Conservation (phyloP, 1,140 invertebrate species). For the Grapholita molesta region DNA sequence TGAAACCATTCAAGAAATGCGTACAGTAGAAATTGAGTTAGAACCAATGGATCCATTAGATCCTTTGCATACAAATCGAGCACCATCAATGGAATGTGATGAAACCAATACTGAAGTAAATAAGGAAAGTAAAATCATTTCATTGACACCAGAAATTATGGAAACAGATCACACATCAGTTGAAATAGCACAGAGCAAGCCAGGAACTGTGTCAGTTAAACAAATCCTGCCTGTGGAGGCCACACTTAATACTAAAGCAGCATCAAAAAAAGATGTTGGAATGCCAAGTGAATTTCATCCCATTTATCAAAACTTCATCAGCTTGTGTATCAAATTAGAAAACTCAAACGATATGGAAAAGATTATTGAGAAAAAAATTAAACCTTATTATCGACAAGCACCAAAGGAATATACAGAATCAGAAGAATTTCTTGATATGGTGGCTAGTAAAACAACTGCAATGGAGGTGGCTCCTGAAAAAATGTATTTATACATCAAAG, state of each 20-base stretch:
- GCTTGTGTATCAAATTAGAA: constrained; percentile 63
- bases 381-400: constrained; percentile 66
- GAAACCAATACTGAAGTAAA: neutral
- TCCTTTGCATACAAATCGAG: neutral
- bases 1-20: constrained; percentile 18
- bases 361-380: constrained; percentile 71
- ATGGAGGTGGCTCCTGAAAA: constrained; percentile 59
- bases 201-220: neutral
- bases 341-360: constrained; percentile 69
- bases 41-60: constrained; percentile 26
- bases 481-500: constrained; percentile 71
- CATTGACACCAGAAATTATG: constrained; percentile 18
- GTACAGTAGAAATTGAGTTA: constrained; percentile 52
- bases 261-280: constrained; percentile 5
- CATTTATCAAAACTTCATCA: constrained; percentile 59
- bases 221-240: neutral
- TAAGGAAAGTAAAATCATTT: neutral
- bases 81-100: constrained; percentile 8
- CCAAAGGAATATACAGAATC: constrained; percentile 65
- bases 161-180: constrained; percentile 30
- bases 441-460: constrained; percentile 58
- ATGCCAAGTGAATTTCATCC: constrained; percentile 51
- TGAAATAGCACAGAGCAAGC: constrained; percentile 12
- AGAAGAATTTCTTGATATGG: constrained; percentile 65
- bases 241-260: neutral